Percentiles rank a stretch among this genome's conserved stretches.
Conservation (phyloP, 2,797 vertebrate species). For the Momotus momota region DNA sequence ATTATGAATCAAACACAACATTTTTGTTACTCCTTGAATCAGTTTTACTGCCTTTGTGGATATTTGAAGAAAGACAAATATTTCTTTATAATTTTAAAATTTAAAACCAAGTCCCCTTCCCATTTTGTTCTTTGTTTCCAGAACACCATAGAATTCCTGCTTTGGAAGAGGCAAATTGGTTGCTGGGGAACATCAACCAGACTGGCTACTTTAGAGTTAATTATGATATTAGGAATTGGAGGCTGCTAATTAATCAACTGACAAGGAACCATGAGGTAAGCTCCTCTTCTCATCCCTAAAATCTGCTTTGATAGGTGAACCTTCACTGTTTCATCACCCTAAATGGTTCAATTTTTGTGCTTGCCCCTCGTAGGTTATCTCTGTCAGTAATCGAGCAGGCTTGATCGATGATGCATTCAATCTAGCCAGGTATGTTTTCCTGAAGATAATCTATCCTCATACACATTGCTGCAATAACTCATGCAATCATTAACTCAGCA, state of each 20-base stretch:
- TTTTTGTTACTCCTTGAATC: background rate
- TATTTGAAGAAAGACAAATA: background rate
- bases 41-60: background rate
- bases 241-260: constrained; percentile 92
- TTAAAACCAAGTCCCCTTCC: background rate
- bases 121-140: constrained; percentile 72
- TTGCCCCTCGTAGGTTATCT: constrained; percentile 86
- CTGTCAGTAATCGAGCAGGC: constrained; percentile 94
- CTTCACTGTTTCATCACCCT: constrained; percentile 52
- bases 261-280: constrained; percentile 89
- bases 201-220: constrained; percentile 98
- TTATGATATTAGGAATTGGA: constrained; percentile 97
- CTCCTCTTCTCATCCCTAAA: constrained; percentile 30
- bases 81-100: background rate
- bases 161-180: constrained; percentile 88
- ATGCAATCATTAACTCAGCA: background rate
- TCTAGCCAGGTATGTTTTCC: constrained; percentile 91
- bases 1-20: background rate
- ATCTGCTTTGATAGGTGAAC: constrained; percentile 25
- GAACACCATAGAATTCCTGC: constrained; percentile 87
- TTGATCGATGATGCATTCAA: constrained; percentile 98
- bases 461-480: background rate
- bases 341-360: constrained; percentile 57
- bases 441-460: constrained; percentile 62
- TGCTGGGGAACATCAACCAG: constrained; percentile 97